Evolutionary conservation across 2,797 vertebrate genomes (phyloP).

Genomic region (Gorsachius magnificus): DNA sequence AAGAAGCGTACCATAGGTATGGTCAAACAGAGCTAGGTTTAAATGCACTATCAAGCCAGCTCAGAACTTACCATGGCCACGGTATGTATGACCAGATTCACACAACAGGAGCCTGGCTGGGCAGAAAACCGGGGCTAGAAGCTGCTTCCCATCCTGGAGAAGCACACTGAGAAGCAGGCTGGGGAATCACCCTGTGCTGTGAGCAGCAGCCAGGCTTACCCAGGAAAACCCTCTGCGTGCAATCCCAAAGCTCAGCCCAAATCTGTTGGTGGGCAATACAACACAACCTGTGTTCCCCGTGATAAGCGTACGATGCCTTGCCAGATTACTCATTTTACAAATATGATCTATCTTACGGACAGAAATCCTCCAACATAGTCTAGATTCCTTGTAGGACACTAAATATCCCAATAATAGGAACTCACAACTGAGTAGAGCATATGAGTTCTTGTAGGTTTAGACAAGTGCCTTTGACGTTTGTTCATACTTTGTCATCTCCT

Average conservation of each 20-base stretch:
- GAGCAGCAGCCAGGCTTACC: not conserved
- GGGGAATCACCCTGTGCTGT: not conserved
- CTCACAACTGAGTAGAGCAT: not conserved
- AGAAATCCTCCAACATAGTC: not conserved
- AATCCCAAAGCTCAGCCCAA: not conserved
- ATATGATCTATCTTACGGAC: not conserved
- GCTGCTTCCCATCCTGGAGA: not conserved
- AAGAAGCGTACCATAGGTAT: not conserved
- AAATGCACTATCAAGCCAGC: not conserved
- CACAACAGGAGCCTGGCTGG: not conserved
- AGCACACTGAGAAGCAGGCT: not conserved
- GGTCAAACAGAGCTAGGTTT: not conserved
- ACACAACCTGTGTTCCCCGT: not conserved
- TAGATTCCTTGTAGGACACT: not conserved
- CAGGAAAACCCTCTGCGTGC: not conserved
- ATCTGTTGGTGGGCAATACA: not conserved
- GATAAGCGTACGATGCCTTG: not conserved
- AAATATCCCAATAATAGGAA: not conserved
- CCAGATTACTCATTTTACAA: not conserved
- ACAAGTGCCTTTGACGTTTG: not conserved
- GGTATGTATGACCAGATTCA: not conserved
- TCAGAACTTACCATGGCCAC: not conserved
- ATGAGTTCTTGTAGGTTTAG: not conserved
- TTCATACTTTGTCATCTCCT: not conserved
- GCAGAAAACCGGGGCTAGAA: not conserved